Evolutionary conservation across 2,888 invertebrate genomes (phyloP).

Genomic region (Drosophila histrio): DNA sequence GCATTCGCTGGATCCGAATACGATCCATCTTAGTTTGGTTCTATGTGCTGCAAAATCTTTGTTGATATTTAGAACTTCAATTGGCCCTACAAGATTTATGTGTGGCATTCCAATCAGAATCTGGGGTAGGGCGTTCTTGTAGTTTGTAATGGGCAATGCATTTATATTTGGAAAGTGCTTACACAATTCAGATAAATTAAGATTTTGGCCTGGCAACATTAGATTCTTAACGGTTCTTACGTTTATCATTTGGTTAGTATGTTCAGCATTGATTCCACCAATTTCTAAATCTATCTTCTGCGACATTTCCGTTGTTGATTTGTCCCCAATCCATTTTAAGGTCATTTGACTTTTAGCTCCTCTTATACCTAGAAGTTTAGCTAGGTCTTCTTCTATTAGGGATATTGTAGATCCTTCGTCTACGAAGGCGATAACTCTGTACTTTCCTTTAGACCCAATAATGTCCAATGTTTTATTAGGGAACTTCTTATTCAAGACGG

Average conservation of each 20-base stretch:
- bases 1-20: not conserved
- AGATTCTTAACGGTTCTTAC: not conserved
- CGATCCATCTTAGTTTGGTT: not conserved
- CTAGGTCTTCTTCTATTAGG: not conserved
- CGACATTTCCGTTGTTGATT: not conserved
- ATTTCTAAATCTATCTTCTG: not conserved
- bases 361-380: not conserved
- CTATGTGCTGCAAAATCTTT: not conserved
- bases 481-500: too few species aligned
- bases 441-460: too few species aligned
- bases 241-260: not conserved
- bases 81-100: not conserved
- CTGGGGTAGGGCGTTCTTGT: not conserved
- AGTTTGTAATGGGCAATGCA: not conserved
- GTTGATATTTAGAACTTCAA: not conserved
- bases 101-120: not conserved
- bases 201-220: not conserved
- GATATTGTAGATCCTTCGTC: not conserved
- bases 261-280: too few species aligned
- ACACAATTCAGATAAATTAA: not conserved
- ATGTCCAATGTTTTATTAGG: not conserved
- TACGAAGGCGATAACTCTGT: not conserved
- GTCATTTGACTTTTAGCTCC: not conserved
- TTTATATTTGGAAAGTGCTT: not conserved
- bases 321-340: not conserved